These are phyloP conservation scores for Drosophila hamatofila DNA, from an alignment of 2,888 invertebrate species.

Conservation along the genomic window DNA sequence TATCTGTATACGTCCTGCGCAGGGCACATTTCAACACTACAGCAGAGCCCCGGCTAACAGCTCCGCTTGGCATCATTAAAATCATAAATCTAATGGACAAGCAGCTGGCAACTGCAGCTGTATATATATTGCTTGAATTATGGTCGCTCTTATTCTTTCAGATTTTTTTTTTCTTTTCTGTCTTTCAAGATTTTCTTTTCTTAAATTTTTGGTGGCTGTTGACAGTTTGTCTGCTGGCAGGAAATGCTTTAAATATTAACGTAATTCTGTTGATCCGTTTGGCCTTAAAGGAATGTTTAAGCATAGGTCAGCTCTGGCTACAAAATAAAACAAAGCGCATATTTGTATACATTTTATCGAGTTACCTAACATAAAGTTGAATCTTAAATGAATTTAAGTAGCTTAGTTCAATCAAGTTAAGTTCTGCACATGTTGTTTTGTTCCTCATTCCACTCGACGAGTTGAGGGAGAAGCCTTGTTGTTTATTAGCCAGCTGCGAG, in stretches of 20 bases:
- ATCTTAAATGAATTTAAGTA: not conserved
- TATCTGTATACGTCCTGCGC: slow-evolving; percentile 43
- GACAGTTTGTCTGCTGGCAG: not conserved
- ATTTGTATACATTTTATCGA: not conserved
- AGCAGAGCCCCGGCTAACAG: not conserved
- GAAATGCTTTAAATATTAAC: slow-evolving; percentile 2
- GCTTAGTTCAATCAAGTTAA: not conserved
- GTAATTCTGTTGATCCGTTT: not conserved
- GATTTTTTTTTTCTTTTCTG: not conserved
- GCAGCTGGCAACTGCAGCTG: slow-evolving; percentile 51
- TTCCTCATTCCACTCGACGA: too few relatives aligned
- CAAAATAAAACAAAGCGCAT: too few relatives aligned
- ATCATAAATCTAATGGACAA: slow-evolving; percentile 72
- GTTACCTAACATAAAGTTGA: not conserved
- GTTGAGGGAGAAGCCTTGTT: not conserved
- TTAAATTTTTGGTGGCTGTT: slow-evolving; percentile 5
- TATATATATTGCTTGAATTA: slow-evolving; percentile 49
- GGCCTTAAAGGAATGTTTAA: not conserved
- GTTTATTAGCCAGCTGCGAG: too few relatives aligned
- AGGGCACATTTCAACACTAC: slow-evolving; percentile 24
- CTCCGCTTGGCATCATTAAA: slow-evolving; percentile 55
- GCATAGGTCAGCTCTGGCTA: not conserved
- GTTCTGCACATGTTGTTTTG: not conserved
- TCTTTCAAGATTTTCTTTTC: slow-evolving; percentile 7
- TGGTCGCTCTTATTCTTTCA: slow-evolving; percentile 24